Base-by-base conservation (phyloP, 2,113 vertebrate species). In the Cyphomyrus plagiostoma region DNA sequence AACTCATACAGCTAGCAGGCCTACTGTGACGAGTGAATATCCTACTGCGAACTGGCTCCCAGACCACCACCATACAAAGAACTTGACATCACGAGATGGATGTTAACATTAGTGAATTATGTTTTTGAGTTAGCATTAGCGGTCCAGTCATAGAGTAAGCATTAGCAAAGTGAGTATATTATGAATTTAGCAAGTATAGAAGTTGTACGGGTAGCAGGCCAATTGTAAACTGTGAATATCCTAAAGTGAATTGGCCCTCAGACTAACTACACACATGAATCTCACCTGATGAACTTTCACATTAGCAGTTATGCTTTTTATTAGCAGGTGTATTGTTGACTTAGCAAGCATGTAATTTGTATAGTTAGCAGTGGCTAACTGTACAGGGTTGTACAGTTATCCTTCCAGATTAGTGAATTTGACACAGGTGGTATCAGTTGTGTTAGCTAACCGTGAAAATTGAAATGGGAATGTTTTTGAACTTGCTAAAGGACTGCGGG, bases 251-350 rank as follows among this genome's bases (percentile, higher is more conserved):
- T 10, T 0, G 0, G 45, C 46, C 90, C 58, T 62, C 53, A 30
- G 93, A 91, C 48, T 92, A 42, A n/a, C 13, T 93, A 92, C 88
- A 93, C 42, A 96, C 93, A 5, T 1, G 91, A 86, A 96, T 92
- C 87, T 80, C 91, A 1, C 90, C 96, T 96, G 13, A 19, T 17
- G 35, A 42, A 42, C 21, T 21, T 84, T 45, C 2, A 3, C 21
- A 10, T 83, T 46, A 83, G 80, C 42, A 9, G 30, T 39, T 30
- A 39, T 19, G 26, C 70, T 4, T 74, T 74, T 35, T n/a, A 17
- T 77, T 39, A 5, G 4, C 15, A 5, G 11, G 13, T 35, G 66
- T 15, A 15, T 35, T 26, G 9, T 74, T 13, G 13, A 74, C 26
- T 74, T 74, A 6, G 30, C 30, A 35, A 17, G 30, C 66, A 74